These are phyloP conservation scores for Leptobrachium leishanense DNA, from an alignment of 2,113 vertebrate species.

Conservation along the genomic window DNA sequence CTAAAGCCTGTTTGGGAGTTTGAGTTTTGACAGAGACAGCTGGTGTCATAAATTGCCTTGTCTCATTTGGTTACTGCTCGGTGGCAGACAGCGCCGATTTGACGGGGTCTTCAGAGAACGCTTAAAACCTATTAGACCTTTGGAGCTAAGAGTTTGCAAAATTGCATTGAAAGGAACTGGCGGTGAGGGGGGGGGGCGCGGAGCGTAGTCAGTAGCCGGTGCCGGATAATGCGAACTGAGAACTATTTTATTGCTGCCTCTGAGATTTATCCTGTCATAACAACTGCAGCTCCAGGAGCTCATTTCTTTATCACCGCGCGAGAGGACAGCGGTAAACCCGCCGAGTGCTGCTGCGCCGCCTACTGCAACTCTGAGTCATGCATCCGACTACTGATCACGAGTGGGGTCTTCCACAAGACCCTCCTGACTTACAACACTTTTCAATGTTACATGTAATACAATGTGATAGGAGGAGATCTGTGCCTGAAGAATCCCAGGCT, in stretches of 20 bases:
- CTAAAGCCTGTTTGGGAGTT: constrained; percentile 27
- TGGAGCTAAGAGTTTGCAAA: constrained; percentile 43
- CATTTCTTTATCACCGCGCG: constrained; percentile 9
- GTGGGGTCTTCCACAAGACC: no score
- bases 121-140: constrained; percentile 46
- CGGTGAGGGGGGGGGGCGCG: constrained; percentile 12
- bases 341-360: no score
- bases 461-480: no score
- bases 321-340: background rate
- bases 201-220: constrained; percentile 7
- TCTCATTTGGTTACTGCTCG: constrained; percentile 59
- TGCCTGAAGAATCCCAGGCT: no score
- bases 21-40: constrained; percentile 64
- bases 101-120: constrained; percentile 33
- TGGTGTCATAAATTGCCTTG: constrained; percentile 65
- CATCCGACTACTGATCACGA: no score
- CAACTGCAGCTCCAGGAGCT: constrained; percentile 24
- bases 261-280: constrained; percentile 42
- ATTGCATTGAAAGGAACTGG: constrained; percentile 25
- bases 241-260: constrained; percentile 28
- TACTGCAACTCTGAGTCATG: no score
- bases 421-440: no score
- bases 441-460: no score
- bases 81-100: constrained; percentile 52
- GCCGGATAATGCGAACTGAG: constrained; percentile 28